Conservation (phyloP, 2,888 invertebrate species). For the Drosophila longiperda region DNA sequence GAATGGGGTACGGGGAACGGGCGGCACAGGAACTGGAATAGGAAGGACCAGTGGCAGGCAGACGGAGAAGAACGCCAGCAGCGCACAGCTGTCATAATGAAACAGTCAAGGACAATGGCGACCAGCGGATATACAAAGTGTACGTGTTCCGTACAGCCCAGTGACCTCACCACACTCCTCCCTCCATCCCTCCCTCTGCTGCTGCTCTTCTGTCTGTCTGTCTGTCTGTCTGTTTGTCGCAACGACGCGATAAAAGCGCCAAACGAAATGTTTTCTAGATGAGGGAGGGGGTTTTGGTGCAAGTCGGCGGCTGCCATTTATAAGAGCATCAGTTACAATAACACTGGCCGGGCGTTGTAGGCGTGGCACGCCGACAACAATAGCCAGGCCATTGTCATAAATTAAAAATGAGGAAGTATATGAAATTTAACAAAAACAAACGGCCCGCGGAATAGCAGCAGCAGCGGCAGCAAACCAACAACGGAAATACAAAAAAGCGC, state of each 20-base stretch:
- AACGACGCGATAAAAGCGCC: conserved; percentile 76
- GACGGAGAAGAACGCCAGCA: conserved; percentile 35
- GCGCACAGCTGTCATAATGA: conserved; percentile 76
- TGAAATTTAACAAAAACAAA: conserved; percentile 79
- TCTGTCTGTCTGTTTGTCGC: conserved; percentile 58
- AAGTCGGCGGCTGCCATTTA: conserved; percentile 61
- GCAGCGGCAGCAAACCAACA: conserved; percentile 37
- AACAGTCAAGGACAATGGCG: conserved; percentile 79
- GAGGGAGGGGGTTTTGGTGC: conserved; percentile 10
- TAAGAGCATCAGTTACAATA: conserved; percentile 81
- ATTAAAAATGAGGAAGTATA: conserved; percentile 81
- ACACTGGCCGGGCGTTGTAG: conserved; percentile 49
- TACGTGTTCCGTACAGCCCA: conserved; percentile 57
- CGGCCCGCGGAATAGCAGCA: conserved; percentile 48
- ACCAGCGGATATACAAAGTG: conserved; percentile 76
- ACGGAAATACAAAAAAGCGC: conserved; percentile 75
- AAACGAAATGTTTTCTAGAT: conserved; percentile 71
- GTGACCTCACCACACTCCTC: conserved; percentile 32
- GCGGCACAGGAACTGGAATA: conserved; percentile 15
- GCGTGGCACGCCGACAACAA: conserved; percentile 58
- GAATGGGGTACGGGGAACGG: background rate
- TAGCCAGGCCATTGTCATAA: conserved; percentile 80
- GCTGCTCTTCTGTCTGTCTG: conserved; percentile 45
- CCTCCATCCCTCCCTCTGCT: background rate
- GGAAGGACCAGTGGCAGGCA: conserved; percentile 14